Conservation (phyloP, 2,888 invertebrate genomes). For the Poecilus cupreus region DNA sequence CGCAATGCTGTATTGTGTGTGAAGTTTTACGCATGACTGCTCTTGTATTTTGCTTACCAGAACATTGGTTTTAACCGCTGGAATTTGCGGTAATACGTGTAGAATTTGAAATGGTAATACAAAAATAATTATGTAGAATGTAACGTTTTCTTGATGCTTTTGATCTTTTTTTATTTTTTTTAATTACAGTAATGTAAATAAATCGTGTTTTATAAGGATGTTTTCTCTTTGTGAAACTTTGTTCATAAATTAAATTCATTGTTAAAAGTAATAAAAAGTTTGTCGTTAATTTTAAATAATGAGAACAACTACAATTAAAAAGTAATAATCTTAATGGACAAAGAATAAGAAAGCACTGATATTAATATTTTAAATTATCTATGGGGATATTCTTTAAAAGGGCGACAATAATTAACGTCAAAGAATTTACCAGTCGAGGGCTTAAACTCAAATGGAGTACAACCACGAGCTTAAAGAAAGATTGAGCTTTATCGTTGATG, state of each 20-base stretch:
- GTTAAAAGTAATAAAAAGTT: not conserved
- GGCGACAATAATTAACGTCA: too few species aligned
- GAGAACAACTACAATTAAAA: not conserved
- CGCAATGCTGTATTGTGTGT: constrained; percentile 15
- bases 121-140: too few species aligned
- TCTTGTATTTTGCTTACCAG: constrained; percentile 7
- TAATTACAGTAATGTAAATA: not conserved
- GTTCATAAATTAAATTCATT: not conserved
- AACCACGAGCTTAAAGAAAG: too few species aligned
- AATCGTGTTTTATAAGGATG: not conserved
- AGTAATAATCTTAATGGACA: not conserved
- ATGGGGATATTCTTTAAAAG: too few species aligned
- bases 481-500: too few species aligned
- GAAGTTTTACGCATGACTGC: not conserved
- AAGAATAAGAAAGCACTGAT: not conserved
- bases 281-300: not conserved
- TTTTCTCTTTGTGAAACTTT: not conserved
- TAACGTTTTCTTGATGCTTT: not conserved
- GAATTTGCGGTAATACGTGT: constrained; percentile 4
- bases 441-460: too few species aligned
- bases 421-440: too few species aligned
- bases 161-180: not conserved
- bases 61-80: not conserved
- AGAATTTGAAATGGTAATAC: not conserved
- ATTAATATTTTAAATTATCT: not conserved